phyloP scores from a whole-genome alignment of 2,888 invertebrate genomes.

The Didymodactylos carnosus region DNA sequence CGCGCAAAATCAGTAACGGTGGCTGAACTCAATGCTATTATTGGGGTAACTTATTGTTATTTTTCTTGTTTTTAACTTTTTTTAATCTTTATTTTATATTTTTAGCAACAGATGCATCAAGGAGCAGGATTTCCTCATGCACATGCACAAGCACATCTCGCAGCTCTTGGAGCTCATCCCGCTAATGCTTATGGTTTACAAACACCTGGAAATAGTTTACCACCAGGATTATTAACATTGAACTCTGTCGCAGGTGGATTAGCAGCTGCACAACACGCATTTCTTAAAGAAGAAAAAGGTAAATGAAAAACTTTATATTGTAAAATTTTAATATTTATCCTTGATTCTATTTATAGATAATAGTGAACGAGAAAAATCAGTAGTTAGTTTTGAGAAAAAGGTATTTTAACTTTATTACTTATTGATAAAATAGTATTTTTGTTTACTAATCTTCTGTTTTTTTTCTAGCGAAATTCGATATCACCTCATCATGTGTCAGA shows the following conservation, averaged over 20 bases:
- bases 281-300: not conserved
- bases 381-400: too few species aligned
- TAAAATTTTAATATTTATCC: not conserved
- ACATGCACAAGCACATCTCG: conserved; percentile 4
- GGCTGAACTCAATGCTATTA: conserved; percentile 84
- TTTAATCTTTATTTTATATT: not conserved
- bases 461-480: conserved; percentile 18
- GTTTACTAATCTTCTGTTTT: too few species aligned
- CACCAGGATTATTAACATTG: not conserved
- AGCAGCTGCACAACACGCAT: not conserved
- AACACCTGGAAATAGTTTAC: not conserved
- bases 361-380: not conserved
- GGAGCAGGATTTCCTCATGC: not conserved
- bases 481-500: conserved; percentile 19
- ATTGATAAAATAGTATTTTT: too few species aligned
- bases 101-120: not conserved
- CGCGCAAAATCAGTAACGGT: conserved; percentile 87
- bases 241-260: not conserved
- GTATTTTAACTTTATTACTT: too few species aligned
- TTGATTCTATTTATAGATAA: not conserved
- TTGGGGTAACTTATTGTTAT: too few species aligned
- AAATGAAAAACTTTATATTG: not conserved
- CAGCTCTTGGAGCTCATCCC: not conserved
- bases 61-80: too few species aligned
- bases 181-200: not conserved